Conservation (phyloP, 2,797 vertebrate genomes). For the Acrossocheilus fasciatus region DNA sequence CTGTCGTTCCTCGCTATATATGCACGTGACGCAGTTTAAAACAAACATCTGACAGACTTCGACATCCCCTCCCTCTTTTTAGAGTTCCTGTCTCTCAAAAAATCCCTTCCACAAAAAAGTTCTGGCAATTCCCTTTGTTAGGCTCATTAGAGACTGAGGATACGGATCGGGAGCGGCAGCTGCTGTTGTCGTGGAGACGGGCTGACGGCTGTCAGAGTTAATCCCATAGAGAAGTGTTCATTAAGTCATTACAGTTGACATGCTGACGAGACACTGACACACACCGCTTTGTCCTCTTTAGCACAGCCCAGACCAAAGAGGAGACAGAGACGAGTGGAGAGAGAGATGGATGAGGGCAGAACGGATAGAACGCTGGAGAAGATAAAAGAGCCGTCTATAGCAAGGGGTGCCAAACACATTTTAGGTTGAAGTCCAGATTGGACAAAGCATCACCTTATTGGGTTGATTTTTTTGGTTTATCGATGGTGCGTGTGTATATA, state of each 20-base stretch:
- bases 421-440: neutral
- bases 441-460: neutral
- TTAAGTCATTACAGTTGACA: constrained; percentile 86
- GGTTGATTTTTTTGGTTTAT: neutral
- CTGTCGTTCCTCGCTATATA: neutral
- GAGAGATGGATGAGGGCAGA: constrained; percentile 25
- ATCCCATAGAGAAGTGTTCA: constrained; percentile 84
- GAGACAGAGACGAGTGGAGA: constrained; percentile 54
- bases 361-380: neutral
- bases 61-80: constrained; percentile 57
- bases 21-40: constrained; percentile 6
- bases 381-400: neutral
- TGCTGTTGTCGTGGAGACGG: constrained; percentile 66
- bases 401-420: neutral
- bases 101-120: constrained; percentile 56
- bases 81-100: constrained; percentile 51
- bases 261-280: constrained; percentile 77
- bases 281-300: constrained; percentile 78
- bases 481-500: neutral
- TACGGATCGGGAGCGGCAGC: constrained; percentile 50
- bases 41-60: constrained; percentile 36
- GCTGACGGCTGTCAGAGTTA: constrained; percentile 83
- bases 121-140: constrained; percentile 76
- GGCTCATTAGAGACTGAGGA: constrained; percentile 68
- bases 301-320: constrained; percentile 58